These are phyloP conservation scores for Ostrea denselamellosa DNA, from an alignment of 1,140 invertebrate species.

Conservation along the genomic window DNA sequence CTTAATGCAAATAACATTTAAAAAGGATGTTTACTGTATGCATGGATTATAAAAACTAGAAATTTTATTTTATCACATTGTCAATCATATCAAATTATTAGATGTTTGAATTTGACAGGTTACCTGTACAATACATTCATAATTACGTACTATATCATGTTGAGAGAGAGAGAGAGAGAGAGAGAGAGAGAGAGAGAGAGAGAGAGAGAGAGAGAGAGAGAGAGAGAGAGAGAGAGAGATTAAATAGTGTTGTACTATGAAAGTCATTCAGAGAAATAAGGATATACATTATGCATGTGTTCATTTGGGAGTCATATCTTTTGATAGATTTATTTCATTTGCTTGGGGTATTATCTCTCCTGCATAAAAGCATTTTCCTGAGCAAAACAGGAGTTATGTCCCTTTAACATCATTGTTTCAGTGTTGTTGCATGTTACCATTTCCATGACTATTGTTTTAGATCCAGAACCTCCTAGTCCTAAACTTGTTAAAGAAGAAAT, in stretches of 20 bases:
- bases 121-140: background rate
- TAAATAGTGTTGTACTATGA: too few species aligned
- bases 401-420: background rate
- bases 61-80: slow-evolving; percentile 26
- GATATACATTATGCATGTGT: too few species aligned
- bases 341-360: background rate
- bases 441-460: background rate
- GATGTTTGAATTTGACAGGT: background rate
- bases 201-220: too few species aligned
- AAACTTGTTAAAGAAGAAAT: slow-evolving; percentile 31
- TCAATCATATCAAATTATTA: background rate
- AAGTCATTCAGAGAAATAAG: too few species aligned
- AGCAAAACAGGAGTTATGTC: background rate
- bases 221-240: too few species aligned
- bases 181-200: too few species aligned
- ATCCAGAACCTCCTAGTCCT: slow-evolving; percentile 30
- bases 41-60: background rate
- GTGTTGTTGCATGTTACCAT: slow-evolving; percentile 16
- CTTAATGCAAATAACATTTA: background rate
- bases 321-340: background rate
- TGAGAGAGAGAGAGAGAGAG: too few species aligned
- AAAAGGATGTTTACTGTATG: background rate
- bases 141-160: too few species aligned
- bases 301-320: too few species aligned
- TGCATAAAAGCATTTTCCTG: too few species aligned